Conservation (phyloP, 2,888 invertebrate species). For the Liopterus haemorrhoidalis region DNA sequence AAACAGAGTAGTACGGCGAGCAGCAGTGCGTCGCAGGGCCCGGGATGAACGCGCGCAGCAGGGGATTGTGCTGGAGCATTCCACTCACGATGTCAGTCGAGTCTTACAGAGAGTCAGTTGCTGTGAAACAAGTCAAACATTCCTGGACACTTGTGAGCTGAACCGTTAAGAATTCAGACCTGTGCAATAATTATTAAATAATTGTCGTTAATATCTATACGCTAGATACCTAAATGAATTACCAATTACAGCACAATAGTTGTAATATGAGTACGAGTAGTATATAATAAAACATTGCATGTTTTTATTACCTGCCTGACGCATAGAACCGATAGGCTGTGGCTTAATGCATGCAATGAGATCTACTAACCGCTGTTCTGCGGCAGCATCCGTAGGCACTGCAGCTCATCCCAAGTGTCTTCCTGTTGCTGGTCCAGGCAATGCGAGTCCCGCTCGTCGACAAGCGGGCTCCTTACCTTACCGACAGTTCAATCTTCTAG, state of each 20-base stretch:
- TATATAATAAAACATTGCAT: conserved; percentile 30
- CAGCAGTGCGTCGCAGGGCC: conserved; percentile 8
- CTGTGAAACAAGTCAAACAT: conserved; percentile 19
- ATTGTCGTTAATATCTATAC: conserved; percentile 6
- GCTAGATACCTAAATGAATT: conserved; percentile 22
- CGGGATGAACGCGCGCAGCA: conserved; percentile 9
- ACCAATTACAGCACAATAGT: conserved; percentile 22
- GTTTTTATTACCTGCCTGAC: conserved; percentile 25
- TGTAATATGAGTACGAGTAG: conserved; percentile 7
- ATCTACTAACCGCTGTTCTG: conserved; percentile 1
- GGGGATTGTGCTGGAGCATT: conserved; percentile 18
- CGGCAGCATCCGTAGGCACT: too few species aligned
- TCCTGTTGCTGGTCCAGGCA: conserved; percentile 38
- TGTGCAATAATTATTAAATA: conserved; percentile 22
- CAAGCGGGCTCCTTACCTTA: conserved; percentile 27
- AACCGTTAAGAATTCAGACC: conserved; percentile 18
- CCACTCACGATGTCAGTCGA: conserved; percentile 20
- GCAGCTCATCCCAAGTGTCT: conserved; percentile 41
- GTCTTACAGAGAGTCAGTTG: conserved; percentile 16
- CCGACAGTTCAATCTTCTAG: too few species aligned
- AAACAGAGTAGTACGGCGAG: conserved; percentile 10
- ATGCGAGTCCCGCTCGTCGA: conserved; percentile 19
- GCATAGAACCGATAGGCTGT: conserved; percentile 22
- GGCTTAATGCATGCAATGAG: conserved; percentile 14
- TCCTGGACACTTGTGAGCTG: conserved; percentile 20